These are phyloP conservation scores for Brienomyrus brachyistius DNA, from an alignment of 2,113 vertebrate genomes.

Conservation along the genomic window DNA sequence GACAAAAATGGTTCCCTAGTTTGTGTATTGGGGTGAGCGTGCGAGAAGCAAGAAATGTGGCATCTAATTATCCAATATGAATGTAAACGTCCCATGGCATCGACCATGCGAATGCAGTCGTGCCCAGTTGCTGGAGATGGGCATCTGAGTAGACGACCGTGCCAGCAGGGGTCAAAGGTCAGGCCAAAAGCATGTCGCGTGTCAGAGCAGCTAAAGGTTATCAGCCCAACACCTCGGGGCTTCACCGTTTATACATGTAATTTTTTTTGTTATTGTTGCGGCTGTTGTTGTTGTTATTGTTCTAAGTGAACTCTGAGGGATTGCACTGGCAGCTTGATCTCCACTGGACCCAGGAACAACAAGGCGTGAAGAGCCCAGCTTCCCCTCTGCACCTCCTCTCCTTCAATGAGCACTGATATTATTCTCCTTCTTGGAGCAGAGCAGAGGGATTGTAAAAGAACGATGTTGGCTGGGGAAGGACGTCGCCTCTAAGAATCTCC, in stretches of 20 bases:
- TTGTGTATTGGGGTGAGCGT: not conserved
- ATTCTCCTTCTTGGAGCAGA: not conserved
- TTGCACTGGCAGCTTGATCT: slow-evolving; percentile 41
- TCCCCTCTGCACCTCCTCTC: not conserved
- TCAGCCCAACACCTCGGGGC: slow-evolving; percentile 43
- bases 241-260: slow-evolving; percentile 35
- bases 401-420: slow-evolving; percentile 20
- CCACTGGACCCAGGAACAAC: slow-evolving; percentile 42
- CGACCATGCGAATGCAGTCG: not conserved
- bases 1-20: not conserved
- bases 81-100: not conserved
- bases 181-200: slow-evolving; percentile 35
- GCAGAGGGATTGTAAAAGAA: not conserved
- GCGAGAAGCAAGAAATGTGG: slow-evolving; percentile 9
- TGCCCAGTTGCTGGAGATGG: not conserved
- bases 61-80: slow-evolving; percentile 1
- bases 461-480: not conserved
- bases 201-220: slow-evolving; percentile 53
- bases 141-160: not conserved
- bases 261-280: slow-evolving; percentile 25
- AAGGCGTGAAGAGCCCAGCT: not conserved
- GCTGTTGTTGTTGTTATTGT: slow-evolving; percentile 12
- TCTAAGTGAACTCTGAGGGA: slow-evolving; percentile 26
- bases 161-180: slow-evolving; percentile 31
- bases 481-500: slow-evolving; percentile 27